Percentiles rank a stretch among this genome's conserved stretches.
Evolutionary conservation across 2,797 vertebrate genomes (phyloP).

Genomic region (Telmatherina bonti): DNA sequence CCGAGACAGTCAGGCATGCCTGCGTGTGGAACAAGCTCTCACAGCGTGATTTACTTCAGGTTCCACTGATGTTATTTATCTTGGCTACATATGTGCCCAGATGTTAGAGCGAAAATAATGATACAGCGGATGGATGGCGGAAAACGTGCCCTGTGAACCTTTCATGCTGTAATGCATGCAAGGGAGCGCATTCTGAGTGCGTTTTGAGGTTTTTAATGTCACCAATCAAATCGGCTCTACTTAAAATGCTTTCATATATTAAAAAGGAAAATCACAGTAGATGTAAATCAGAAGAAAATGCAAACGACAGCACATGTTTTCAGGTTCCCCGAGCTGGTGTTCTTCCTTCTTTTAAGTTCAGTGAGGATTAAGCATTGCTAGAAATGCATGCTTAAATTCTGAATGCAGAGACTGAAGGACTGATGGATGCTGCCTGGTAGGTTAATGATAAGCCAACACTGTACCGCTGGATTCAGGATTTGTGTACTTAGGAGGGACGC

Average conservation of each 20-base stretch:
- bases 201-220: background rate
- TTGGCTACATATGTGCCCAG: conserved; percentile 10
- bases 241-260: conserved; percentile 1
- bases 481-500: conserved; percentile 5
- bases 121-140: conserved; percentile 1
- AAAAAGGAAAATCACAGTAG: background rate
- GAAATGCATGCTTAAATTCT: background rate
- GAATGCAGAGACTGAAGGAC: conserved; percentile 5
- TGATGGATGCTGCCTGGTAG: background rate
- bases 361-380: background rate
- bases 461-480: background rate
- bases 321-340: background rate
- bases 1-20: background rate
- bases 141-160: background rate
- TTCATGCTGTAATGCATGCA: background rate
- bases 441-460: conserved; percentile 10
- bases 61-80: conserved; percentile 30
- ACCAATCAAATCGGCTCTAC: background rate
- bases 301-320: background rate
- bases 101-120: background rate
- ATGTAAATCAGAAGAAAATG: conserved; percentile 8
- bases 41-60: conserved; percentile 4
- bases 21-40: conserved; percentile 14
- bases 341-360: background rate
- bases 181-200: background rate